Percentiles rank a stretch among this genome's conserved stretches.
Conservation (phyloP, 2,888 invertebrate genomes). For the Pandemis corylana region DNA sequence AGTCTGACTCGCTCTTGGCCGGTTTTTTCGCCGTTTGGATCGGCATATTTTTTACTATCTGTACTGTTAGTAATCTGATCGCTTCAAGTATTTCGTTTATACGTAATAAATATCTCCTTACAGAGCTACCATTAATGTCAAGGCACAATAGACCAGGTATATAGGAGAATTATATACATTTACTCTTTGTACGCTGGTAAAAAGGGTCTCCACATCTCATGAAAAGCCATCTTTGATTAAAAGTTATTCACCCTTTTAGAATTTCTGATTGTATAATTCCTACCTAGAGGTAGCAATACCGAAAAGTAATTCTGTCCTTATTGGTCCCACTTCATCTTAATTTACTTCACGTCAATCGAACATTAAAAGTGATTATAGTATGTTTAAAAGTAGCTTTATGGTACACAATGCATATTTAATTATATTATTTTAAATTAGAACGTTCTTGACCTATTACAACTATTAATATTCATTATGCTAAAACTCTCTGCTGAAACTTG, state of each 20-base stretch:
- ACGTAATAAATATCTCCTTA: not conserved
- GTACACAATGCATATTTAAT: no score
- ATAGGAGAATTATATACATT: constrained; percentile 16
- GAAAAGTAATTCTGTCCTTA: no score
- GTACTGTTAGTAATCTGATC: not conserved
- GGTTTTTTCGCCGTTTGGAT: no score
- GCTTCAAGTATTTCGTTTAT: not conserved
- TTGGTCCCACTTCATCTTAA: no score
- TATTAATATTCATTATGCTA: not conserved
- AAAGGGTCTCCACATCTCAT: constrained; percentile 9
- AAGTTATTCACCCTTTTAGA: not conserved
- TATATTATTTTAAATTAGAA: no score
- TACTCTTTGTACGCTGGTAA: constrained; percentile 5
- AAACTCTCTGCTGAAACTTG: not conserved
- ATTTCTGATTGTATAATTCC: not conserved
- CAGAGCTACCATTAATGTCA: not conserved
- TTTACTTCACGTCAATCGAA: no score
- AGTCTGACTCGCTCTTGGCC: no score
- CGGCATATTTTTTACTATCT: no score
- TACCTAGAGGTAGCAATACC: not conserved
- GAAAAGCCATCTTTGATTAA: not conserved
- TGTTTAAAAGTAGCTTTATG: no score
- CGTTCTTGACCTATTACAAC: no score
- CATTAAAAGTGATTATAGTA: no score
- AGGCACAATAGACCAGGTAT: constrained; percentile 7